A percentile compares a stretch with the other conserved stretches of the same genome.
These are phyloP conservation scores for Sitta europaea DNA, from an alignment of 2,113 vertebrate species.

Conservation along the genomic window DNA sequence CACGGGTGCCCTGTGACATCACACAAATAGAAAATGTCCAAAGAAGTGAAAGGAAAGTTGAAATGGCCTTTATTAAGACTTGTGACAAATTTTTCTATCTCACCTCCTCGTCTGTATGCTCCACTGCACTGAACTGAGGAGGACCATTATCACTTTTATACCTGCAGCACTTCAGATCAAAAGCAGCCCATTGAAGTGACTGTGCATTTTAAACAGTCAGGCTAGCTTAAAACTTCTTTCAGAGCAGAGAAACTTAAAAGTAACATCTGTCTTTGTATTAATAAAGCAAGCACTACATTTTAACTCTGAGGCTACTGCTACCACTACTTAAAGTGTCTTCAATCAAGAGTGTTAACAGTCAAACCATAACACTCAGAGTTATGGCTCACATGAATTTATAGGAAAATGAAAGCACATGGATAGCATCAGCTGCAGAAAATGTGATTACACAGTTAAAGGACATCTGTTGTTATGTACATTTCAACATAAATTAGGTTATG, in stretches of 20 bases:
- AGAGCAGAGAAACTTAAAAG: background rate
- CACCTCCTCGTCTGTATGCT: background rate
- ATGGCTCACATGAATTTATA: background rate
- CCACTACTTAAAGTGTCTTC: slow-evolving; percentile 20
- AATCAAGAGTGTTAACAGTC: slow-evolving; percentile 30
- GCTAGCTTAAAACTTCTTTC: background rate
- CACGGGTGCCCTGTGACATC: background rate
- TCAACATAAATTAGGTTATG: slow-evolving; percentile 26
- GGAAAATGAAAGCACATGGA: slow-evolving; percentile 54
- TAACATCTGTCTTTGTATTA: background rate
- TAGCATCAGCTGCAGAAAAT: background rate
- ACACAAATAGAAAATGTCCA: background rate
- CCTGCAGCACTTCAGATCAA: background rate
- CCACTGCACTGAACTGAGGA: background rate
- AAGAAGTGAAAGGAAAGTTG: background rate
- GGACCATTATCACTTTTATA: background rate
- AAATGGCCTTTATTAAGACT: background rate
- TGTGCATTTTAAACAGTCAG: background rate
- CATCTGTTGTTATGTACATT: slow-evolving; percentile 35
- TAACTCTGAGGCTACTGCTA: background rate
- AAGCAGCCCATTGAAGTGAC: background rate
- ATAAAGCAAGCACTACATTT: background rate
- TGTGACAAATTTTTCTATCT: background rate
- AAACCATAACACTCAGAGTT: slow-evolving; percentile 23
- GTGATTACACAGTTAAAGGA: slow-evolving; percentile 4